Conservation (phyloP, 1,140 invertebrate species). For the Bombus confusus region DNA sequence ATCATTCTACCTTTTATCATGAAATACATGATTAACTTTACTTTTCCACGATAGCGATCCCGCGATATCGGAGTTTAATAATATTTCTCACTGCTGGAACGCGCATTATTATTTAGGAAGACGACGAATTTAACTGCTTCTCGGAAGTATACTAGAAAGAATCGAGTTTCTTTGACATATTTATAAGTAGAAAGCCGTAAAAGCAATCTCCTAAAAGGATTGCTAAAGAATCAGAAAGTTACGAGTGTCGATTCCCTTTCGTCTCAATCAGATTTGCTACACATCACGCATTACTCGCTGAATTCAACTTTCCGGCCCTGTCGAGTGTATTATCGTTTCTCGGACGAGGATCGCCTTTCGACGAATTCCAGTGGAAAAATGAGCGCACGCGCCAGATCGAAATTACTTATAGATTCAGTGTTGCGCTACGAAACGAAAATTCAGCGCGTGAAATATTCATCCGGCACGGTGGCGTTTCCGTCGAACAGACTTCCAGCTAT, state of each 20-base stretch:
- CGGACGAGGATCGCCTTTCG: not conserved
- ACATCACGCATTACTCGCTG: not conserved
- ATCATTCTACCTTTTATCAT: too few species aligned
- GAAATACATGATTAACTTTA: too few species aligned
- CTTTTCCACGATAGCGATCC: too few species aligned
- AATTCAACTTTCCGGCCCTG: not conserved
- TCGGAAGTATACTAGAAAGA: too few species aligned
- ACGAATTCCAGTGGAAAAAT: not conserved
- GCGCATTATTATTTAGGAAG: too few species aligned
- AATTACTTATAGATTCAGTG: constrained; percentile 5
- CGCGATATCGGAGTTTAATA: too few species aligned
- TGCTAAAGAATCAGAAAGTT: not conserved
- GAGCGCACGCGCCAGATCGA: not conserved
- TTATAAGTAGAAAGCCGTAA: not conserved
- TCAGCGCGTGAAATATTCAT: constrained; percentile 23
- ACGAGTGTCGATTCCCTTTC: not conserved
- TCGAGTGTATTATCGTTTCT: not conserved
- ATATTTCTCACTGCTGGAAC: too few species aligned
- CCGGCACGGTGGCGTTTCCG: not conserved
- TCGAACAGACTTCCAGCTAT: not conserved
- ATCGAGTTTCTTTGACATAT: not conserved
- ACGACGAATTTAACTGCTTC: too few species aligned
- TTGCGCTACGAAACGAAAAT: not conserved
- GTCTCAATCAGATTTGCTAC: not conserved
- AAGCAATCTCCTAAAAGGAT: not conserved